Percentiles rank a stretch among this genome's conserved stretches.
Evolutionary conservation across 2,888 invertebrate species (phyloP).

Genomic region (Galerucella nymphaeae): DNA sequence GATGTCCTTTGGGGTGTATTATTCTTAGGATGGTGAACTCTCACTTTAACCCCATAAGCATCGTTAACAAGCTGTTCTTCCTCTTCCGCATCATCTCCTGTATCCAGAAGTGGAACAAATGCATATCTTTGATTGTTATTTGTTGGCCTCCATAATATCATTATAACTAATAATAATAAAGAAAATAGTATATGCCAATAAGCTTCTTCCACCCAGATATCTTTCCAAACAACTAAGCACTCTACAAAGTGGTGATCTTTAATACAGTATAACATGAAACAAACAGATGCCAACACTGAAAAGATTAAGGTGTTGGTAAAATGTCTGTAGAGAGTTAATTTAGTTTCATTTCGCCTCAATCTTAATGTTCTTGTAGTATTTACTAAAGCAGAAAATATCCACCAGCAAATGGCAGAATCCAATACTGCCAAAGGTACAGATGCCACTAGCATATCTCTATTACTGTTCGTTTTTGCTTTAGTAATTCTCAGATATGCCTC

Average conservation of each 20-base stretch:
- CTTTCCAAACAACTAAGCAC: constrained; percentile 89
- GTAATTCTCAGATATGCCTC: constrained; percentile 86
- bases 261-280: constrained; percentile 94
- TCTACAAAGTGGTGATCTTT: constrained; percentile 79
- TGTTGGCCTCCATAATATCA: constrained; percentile 95
- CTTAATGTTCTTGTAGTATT: constrained; percentile 91
- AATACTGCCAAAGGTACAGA: constrained; percentile 87
- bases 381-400: constrained; percentile 89
- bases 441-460: constrained; percentile 77
- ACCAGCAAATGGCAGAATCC: constrained; percentile 92
- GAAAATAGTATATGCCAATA: constrained; percentile 96
- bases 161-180: constrained; percentile 87
- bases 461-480: constrained; percentile 70
- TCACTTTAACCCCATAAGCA: constrained; percentile 86
- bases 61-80: constrained; percentile 89
- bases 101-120: constrained; percentile 91
- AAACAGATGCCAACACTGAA: constrained; percentile 88
- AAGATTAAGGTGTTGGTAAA: constrained; percentile 95
- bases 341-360: constrained; percentile 89
- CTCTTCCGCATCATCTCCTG: constrained; percentile 79
- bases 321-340: constrained; percentile 89
- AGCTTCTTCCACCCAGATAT: constrained; percentile 93
- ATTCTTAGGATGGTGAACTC: constrained; percentile 62
- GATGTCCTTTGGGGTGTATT: constrained; percentile 66
- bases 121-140: constrained; percentile 96